Base-by-base conservation (phyloP, 1,140 invertebrate genomes). In the Zaprionus taronus region DNA sequence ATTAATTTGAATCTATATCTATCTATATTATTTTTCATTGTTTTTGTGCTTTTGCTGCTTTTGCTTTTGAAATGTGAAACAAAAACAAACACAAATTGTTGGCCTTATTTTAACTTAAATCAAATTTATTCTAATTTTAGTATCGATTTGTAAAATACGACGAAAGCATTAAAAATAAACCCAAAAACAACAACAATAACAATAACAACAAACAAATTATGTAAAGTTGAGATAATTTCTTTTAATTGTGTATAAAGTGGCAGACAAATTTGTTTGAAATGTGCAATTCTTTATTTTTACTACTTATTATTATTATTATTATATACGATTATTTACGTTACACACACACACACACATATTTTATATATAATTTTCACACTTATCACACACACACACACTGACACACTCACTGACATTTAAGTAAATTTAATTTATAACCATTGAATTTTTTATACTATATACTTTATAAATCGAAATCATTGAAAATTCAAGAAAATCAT, bases 51-150 rank as follows among this genome's bases (percentile, higher is more conserved):
- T 58, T 61, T 69, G 72, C 81, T 82, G 55, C 44, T 71, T 80
- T 77, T 84, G 62, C 64, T 69, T 79, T 79, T 51, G 20, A 75
- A 71, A 65, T 80, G 72, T 79, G n/a, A 51, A 58, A 34, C 2
- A 41, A 55, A 56, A 56, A 63, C 9, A 57, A 38, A 70, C 17
- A 76, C 34, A 36, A 78, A 69, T 85, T 90, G 85, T 90, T 90
- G 84, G 84, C 85, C 85, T 89, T 89, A 90, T 89, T 89, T 89
- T 79, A 89, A 89, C 81, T 81, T 89, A 89, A 89, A 89, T 89
- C 81, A 89, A 89, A 90, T 89, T 90, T 89, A 84, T 89, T 75
- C 58, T 89, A 89, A 90, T 89, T 89, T 89, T 89, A 84, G 74
- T 72, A 81, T 67, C 63, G 66, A 86, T 66, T 79, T 85, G 66